phyloP scores from a whole-genome alignment of 2,113 vertebrate species.

The Zeus faber region DNA sequence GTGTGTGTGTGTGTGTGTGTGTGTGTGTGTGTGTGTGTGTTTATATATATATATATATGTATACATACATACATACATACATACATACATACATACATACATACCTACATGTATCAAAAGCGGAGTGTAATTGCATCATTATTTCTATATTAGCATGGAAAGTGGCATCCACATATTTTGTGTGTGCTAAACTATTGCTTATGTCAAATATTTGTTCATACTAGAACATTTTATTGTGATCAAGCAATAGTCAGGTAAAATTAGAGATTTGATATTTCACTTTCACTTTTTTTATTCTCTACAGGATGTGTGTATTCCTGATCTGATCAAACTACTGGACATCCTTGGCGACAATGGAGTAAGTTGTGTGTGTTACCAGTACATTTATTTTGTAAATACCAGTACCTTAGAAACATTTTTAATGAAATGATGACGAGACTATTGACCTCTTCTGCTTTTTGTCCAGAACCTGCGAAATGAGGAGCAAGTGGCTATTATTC shows the following conservation, averaged over 20 bases:
- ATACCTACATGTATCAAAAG: too few relatives aligned
- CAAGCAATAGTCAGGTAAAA: background rate
- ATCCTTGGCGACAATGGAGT: conserved; percentile 98
- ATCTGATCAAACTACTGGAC: conserved; percentile 97
- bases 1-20: too few relatives aligned
- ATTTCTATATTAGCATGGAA: too few relatives aligned
- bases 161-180: too few relatives aligned
- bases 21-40: too few relatives aligned
- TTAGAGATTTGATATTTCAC: background rate
- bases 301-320: conserved; percentile 96
- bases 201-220: too few relatives aligned
- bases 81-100: too few relatives aligned
- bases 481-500: conserved; percentile 98
- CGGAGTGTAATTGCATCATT: too few relatives aligned
- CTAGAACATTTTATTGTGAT: too few relatives aligned
- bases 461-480: conserved; percentile 95
- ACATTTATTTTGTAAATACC: background rate
- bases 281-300: conserved; percentile 1
- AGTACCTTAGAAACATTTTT: background rate
- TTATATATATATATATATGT: too few relatives aligned
- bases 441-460: conserved; percentile 12
- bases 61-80: too few relatives aligned
- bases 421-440: background rate
- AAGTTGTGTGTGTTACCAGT: conserved; percentile 48
- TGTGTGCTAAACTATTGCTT: too few relatives aligned